Evolutionary conservation across 2,113 vertebrate species (phyloP), one percentile per base, ranked within the genome.

Genomic region (Phodopus roborovskii): DNA sequence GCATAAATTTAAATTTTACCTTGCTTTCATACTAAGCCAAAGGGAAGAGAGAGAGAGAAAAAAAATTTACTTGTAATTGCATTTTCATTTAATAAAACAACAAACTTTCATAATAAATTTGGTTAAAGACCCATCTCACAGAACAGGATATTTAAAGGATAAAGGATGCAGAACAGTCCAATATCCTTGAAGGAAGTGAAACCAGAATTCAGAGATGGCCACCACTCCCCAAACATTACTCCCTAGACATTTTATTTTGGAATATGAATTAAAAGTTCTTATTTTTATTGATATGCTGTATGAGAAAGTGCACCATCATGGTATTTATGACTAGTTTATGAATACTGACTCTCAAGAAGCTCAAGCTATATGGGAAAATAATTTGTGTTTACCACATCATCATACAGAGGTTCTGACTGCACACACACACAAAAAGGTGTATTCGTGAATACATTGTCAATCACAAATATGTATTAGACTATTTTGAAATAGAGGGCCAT

Each of bases 1-100:
- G 98, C 98, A 98, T 97, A 97, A 96, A 98, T 98, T 94, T 94
- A 96, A 98, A 93, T 96, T 98, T 99, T 99, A 99, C 99, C 99
- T 99, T 98, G 99, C 98, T 98, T 98, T 99, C 98, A 99, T 99
- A 99, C 99, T 99, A 99, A 97, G 97, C 97, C 92, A 97, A 97
- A 88, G 95, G 84, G 88, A 92, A 98, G 58, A 97, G 22, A 92
- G 36, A 92, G 36, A 77, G 73, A 81, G 84, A 68, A 26, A 94
- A 42, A 78, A 50, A 79, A 39, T 97, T 98, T 98, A 97, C 92
- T 91, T 50, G 86, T 64, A 39, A 85, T 96, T 95, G 71, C 81
- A 94, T 98, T 98, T 95, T 96, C 95, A 96, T 93, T 84, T 74
- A 91, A 85, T n/a, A 95, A 95, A 90, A 96, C 71, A 96, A 64